Conservation (phyloP, 2,113 vertebrate species). For the Brachypteracias leptosomus region DNA sequence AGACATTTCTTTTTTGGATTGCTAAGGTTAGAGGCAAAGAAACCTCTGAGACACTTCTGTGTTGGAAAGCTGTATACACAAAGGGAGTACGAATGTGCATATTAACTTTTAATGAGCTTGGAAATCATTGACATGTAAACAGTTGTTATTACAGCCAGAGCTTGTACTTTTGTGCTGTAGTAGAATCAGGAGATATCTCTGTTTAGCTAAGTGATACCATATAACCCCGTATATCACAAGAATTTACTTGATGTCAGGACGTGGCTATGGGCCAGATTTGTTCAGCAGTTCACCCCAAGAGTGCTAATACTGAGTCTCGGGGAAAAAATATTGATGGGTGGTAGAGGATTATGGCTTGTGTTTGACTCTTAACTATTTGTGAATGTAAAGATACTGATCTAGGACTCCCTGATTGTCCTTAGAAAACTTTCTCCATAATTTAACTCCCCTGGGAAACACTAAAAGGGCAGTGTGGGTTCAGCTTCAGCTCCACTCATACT, state of each 20-base stretch:
- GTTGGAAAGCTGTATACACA: background rate
- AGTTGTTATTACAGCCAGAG: background rate
- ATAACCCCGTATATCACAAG: background rate
- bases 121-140: slow-evolving; percentile 24
- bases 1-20: background rate
- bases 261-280: slow-evolving; percentile 25
- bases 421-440: background rate
- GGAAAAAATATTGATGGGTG: background rate
- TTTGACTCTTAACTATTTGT: background rate
- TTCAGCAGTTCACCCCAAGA: slow-evolving; percentile 16
- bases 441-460: background rate
- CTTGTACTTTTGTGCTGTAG: background rate
- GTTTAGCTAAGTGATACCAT: background rate
- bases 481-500: background rate
- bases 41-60: background rate
- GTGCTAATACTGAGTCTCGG: background rate
- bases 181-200: background rate
- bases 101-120: slow-evolving; percentile 42
- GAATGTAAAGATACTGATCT: background rate
- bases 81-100: background rate
- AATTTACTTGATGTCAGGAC: background rate
- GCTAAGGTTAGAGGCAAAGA: background rate
- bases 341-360: background rate
- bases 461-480: background rate
- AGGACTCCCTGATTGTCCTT: background rate